Evolutionary conservation across 2,797 vertebrate species (phyloP).

Genomic region (Chelonia mydas): DNA sequence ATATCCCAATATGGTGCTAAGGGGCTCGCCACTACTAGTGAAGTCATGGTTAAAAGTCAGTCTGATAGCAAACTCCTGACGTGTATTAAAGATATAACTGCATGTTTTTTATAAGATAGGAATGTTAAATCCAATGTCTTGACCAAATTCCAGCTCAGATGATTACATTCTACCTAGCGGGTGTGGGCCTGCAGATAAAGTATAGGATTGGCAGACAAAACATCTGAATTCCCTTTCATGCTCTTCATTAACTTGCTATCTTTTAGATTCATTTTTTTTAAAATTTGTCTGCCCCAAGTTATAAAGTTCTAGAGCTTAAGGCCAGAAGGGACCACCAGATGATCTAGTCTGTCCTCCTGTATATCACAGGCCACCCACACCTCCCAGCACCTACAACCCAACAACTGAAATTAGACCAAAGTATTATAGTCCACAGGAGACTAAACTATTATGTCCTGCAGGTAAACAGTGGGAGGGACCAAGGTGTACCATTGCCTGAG

Average conservation of each 20-base stretch:
- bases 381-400: not conserved
- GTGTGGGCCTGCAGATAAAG: not conserved
- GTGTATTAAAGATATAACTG: not conserved
- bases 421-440: not conserved
- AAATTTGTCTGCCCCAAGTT: not conserved
- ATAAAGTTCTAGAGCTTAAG: not conserved
- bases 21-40: not conserved
- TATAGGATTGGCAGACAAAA: not conserved
- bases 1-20: not conserved
- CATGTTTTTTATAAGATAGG: not conserved
- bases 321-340: not conserved
- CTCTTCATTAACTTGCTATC: not conserved
- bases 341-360: not conserved
- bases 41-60: not conserved
- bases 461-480: too few species aligned
- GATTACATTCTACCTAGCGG: not conserved
- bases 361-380: not conserved
- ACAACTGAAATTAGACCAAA: not conserved
- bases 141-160: not conserved
- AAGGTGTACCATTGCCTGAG: not conserved
- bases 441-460: not conserved
- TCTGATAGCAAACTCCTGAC: not conserved
- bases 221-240: not conserved
- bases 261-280: not conserved
- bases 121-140: not conserved